Conservation (phyloP, 2,113 vertebrate species). For the Notechis scutatus region DNA sequence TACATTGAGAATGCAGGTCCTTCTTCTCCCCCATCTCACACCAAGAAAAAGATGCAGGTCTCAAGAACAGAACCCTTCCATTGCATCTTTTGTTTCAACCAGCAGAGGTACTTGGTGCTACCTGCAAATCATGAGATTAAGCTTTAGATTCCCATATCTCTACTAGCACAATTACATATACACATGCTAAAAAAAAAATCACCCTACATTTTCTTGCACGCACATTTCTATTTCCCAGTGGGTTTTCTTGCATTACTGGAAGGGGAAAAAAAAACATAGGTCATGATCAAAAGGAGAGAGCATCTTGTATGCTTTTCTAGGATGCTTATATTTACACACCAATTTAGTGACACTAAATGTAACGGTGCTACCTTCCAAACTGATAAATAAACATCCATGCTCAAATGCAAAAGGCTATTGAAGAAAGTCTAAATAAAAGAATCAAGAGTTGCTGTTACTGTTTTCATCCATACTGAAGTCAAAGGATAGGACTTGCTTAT, state of each 20-base stretch:
- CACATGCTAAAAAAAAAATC: background rate
- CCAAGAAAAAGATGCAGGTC: slow-evolving; percentile 71
- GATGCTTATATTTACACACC: background rate
- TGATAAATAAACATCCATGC: background rate
- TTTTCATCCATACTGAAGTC: background rate
- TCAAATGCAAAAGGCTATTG: background rate
- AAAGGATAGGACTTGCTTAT: background rate
- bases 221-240: slow-evolving; percentile 26
- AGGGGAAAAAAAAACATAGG: slow-evolving; percentile 6
- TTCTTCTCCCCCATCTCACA: slow-evolving; percentile 10
- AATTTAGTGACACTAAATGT: background rate
- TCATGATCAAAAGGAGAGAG: slow-evolving; percentile 36
- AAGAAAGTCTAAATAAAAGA: background rate
- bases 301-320: slow-evolving; percentile 43
- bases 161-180: background rate
- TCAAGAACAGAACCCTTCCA: slow-evolving; percentile 68
- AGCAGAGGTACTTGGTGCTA: slow-evolving; percentile 72
- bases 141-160: slow-evolving; percentile 56
- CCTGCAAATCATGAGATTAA: slow-evolving; percentile 66
- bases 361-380: background rate
- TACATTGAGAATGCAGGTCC: slow-evolving; percentile 74
- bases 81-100: slow-evolving; percentile 71
- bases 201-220: background rate
- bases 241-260: slow-evolving; percentile 16
- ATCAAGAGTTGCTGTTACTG: background rate